These are phyloP conservation scores for Sebastes diploproa DNA, from an alignment of 2,797 vertebrate genomes.

Conservation along the genomic window DNA sequence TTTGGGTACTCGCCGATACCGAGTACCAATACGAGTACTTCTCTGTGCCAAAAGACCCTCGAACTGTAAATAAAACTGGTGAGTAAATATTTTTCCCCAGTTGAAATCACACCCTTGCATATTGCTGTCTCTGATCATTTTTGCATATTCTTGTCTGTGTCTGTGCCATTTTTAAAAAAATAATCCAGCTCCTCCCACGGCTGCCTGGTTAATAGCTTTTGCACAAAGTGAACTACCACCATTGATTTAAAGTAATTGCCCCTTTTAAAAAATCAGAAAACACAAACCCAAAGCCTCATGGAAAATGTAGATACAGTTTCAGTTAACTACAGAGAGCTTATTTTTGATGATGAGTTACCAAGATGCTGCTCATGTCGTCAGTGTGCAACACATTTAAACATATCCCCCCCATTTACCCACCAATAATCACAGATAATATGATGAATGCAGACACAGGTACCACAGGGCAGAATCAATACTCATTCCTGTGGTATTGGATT, in stretches of 20 bases:
- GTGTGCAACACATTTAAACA: conserved; percentile 13
- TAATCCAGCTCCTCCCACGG: background rate
- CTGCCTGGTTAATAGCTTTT: conserved; percentile 5
- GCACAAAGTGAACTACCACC: background rate
- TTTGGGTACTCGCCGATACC: too few relatives aligned
- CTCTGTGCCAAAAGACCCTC: too few relatives aligned
- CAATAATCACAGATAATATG: conserved; percentile 38
- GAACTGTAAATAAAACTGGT: background rate
- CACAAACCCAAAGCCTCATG: conserved; percentile 4
- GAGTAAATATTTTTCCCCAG: background rate
- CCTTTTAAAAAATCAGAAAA: conserved; percentile 23
- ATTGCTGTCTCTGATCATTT: background rate
- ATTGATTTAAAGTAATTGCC: conserved; percentile 25
- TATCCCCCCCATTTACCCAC: background rate
- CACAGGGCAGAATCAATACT: conserved; percentile 29
- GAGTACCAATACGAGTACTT: too few relatives aligned
- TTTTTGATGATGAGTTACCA: conserved; percentile 33
- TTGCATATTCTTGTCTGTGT: background rate
- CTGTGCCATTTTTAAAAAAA: background rate
- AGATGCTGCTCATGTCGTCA: conserved; percentile 21
- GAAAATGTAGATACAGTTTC: conserved; percentile 23
- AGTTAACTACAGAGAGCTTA: background rate
- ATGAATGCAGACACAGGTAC: conserved; percentile 19
- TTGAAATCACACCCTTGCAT: background rate
- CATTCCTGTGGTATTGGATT: conserved; percentile 9